Evolutionary conservation across 2,888 invertebrate genomes (phyloP).

Genomic region (Lottia gigantea): DNA sequence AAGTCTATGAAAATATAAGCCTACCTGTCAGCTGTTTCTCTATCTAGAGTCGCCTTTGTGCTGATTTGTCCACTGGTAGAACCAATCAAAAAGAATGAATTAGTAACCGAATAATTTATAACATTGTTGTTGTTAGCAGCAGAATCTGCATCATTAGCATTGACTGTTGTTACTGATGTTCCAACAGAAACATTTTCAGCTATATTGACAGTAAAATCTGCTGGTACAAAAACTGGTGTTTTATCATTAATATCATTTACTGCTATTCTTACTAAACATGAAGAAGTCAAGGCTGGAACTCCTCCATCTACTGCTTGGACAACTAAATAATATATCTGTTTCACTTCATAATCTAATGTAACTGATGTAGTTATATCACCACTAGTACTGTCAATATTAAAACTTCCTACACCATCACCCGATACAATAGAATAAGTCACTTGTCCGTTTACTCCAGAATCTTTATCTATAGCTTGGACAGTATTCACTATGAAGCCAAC

Average conservation of each 20-base stretch:
- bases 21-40: conserved; percentile 46
- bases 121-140: conserved; percentile 18
- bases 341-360: conserved; percentile 31
- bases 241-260: conserved; percentile 57
- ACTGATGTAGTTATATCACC: conserved; percentile 22
- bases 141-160: conserved; percentile 39
- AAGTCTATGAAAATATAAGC: not conserved
- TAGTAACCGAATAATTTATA: conserved; percentile 30
- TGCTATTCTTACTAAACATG: conserved; percentile 39
- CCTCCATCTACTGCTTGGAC: conserved; percentile 37
- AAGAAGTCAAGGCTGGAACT: conserved; percentile 32
- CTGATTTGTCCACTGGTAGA: conserved; percentile 42
- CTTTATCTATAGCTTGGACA: conserved; percentile 37
- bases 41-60: conserved; percentile 42
- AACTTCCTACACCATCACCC: conserved; percentile 19
- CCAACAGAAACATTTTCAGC: conserved; percentile 35
- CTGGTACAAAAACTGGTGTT: conserved; percentile 41
- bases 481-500: conserved; percentile 26
- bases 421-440: conserved; percentile 17
- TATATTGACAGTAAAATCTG: conserved; percentile 31
- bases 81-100: conserved; percentile 39
- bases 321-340: conserved; percentile 26
- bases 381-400: conserved; percentile 31
- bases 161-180: conserved; percentile 40
- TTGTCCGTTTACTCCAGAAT: conserved; percentile 27